These are phyloP conservation scores for Arctocebus calabarensis DNA, from an alignment of 2,797 vertebrate genomes.

Conservation along the genomic window DNA sequence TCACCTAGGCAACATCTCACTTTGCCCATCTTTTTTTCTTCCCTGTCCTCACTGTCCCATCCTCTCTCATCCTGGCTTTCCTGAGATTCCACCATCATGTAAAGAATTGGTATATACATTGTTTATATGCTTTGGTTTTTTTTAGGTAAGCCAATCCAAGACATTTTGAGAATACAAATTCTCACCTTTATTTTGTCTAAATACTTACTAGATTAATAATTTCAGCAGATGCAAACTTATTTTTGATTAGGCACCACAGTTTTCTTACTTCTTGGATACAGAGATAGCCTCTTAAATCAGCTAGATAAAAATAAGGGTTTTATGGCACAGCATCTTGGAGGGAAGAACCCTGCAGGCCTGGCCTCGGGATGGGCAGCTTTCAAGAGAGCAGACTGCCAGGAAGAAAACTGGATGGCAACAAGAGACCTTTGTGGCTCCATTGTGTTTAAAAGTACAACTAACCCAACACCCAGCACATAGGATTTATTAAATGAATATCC, in stretches of 20 bases:
- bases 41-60: background rate
- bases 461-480: background rate
- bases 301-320: background rate
- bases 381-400: background rate
- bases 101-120: background rate
- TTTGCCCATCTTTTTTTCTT: background rate
- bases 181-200: conserved; percentile 6
- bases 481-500: conserved; percentile 43
- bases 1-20: background rate
- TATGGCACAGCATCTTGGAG: background rate
- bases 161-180: conserved; percentile 38
- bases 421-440: background rate
- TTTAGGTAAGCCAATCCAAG: background rate
- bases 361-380: background rate
- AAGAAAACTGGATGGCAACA: background rate
- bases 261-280: background rate
- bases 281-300: background rate
- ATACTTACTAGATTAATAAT: conserved; percentile 14
- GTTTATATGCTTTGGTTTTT: background rate
- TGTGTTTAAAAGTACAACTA: conserved; percentile 50
- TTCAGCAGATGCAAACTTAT: background rate
- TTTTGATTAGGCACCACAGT: background rate
- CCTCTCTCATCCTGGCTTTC: background rate
- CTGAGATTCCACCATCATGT: background rate
- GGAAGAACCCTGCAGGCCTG: background rate